A percentile compares a stretch with the other conserved stretches of the same genome.
These are phyloP conservation scores for Passer montanus DNA, from an alignment of 2,113 vertebrate genomes.

Conservation along the genomic window DNA sequence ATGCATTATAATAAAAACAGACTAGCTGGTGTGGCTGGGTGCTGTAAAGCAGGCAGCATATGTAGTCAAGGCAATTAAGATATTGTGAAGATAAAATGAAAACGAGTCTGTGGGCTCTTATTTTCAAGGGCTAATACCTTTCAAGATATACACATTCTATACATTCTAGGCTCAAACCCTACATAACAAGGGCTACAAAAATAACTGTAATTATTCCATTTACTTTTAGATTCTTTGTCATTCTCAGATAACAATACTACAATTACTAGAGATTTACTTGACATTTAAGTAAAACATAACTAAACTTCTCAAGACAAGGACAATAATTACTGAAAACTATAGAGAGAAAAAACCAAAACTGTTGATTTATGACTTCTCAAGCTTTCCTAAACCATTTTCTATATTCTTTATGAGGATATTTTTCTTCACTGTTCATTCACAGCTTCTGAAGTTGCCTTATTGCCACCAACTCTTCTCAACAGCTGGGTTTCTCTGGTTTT, in stretches of 20 bases:
- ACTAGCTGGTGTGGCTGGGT: accelerated
- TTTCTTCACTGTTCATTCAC: not conserved
- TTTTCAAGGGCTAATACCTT: not conserved
- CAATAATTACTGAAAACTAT: not conserved
- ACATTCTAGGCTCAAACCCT: not conserved
- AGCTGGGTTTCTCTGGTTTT: not conserved
- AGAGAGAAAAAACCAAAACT: not conserved
- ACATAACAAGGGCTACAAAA: not conserved
- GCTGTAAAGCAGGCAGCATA: not conserved
- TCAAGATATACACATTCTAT: not conserved
- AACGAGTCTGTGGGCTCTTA: not conserved
- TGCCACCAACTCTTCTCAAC: not conserved
- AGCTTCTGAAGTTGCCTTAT: not conserved
- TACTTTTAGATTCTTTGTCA: not conserved
- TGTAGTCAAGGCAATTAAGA: not conserved
- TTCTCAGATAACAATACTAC: not conserved
- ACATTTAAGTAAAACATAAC: not conserved
- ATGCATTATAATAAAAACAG: not conserved
- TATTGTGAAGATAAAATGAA: not conserved
- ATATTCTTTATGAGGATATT: not conserved
- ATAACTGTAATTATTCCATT: not conserved
- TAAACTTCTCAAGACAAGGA: not conserved
- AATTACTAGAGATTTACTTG: not conserved
- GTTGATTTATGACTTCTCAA: not conserved
- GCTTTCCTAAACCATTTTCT: not conserved